Conservation (phyloP, 92 coral and sea anemone species). For the Blastomussa wellsi region DNA sequence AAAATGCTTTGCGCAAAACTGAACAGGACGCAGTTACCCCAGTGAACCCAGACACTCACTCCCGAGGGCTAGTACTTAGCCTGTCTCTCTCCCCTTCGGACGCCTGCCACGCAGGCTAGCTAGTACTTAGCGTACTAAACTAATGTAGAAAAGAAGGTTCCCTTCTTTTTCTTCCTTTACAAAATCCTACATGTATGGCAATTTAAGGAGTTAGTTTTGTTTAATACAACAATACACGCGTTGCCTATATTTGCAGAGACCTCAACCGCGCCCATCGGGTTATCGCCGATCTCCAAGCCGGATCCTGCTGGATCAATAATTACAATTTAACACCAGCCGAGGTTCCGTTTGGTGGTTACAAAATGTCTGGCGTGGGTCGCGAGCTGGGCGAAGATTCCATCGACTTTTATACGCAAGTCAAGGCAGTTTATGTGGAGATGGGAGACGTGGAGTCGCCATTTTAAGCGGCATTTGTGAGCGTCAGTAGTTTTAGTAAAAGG, state of each 20-base stretch:
- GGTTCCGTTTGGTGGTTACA: conserved; percentile 97
- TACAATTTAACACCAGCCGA: conserved; percentile 82
- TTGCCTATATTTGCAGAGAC: conserved; percentile 56
- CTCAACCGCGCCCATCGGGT: conserved; percentile 88
- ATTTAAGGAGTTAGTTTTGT: background rate
- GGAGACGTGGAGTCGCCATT: conserved; percentile 92
- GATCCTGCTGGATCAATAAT: conserved; percentile 90
- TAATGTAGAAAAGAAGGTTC: no score
- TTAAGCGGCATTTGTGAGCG: conserved; percentile 13
- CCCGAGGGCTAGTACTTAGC: no score
- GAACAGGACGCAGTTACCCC: no score
- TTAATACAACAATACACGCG: background rate
- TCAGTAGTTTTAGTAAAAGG: background rate
- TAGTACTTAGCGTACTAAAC: no score
- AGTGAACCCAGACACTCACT: no score
- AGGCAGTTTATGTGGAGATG: conserved; percentile 92
- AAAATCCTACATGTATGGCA: no score
- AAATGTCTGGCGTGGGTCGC: conserved; percentile 97
- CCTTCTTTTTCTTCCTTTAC: no score
- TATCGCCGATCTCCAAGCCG: conserved; percentile 83
- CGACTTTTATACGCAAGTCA: conserved; percentile 89
- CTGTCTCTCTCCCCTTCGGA: no score
- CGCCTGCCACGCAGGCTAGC: no score
- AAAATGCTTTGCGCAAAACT: no score
- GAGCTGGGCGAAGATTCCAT: conserved; percentile 85